Base-by-base conservation (phyloP, 2,888 invertebrate genomes). In the Zaprionus obscuricornis region DNA sequence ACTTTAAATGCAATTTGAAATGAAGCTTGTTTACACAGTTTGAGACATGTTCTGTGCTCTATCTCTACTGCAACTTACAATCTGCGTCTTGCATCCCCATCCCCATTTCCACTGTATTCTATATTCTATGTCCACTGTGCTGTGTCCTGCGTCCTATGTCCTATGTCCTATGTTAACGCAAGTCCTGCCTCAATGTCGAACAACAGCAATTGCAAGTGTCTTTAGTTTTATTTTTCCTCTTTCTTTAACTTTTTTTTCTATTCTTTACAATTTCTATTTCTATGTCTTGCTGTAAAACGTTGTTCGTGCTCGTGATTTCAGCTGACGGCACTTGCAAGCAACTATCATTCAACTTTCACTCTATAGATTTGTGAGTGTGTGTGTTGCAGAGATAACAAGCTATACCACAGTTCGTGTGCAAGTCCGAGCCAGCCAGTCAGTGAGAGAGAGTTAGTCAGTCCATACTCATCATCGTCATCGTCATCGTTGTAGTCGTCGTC, bases 1-100 rank as follows among this genome's bases (percentile, higher is more conserved):
- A 62, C 81, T 83, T 83, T 63, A 65, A 75, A 73, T 79, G 85
- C 77, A 81, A 81, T 84, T 84, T 57, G 42, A 64, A 86, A 73
- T 64, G 66, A 66, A 43, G 56, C 86, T 72, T 85, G 84, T 79
- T 79, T 69, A 69, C 69, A 79, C 47, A 58, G 64, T 49, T 47
- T 16, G 36, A 50, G 39, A 59, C 40, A 22, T 22, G 4, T 22
- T 7, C 7, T 22, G 7, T 22, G 22, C 22, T 22, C 22, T 22
- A n/a, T n/a, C n/a, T n/a, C n/a, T n/a, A n/a, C n/a, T n/a, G n/a
- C n/a, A n/a, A n/a, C n/a, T n/a, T n/a, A n/a, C n/a, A n/a, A n/a
- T n/a, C n/a, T n/a, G n/a, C n/a, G n/a, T n/a, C n/a, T n/a, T n/a
- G n/a, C n/a, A n/a, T n/a, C n/a, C n/a, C n/a, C n/a, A n/a, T n/a